These are phyloP conservation scores for Parotocinclus haroldoi DNA, from an alignment of 2,797 vertebrate genomes.

Conservation along the genomic window DNA sequence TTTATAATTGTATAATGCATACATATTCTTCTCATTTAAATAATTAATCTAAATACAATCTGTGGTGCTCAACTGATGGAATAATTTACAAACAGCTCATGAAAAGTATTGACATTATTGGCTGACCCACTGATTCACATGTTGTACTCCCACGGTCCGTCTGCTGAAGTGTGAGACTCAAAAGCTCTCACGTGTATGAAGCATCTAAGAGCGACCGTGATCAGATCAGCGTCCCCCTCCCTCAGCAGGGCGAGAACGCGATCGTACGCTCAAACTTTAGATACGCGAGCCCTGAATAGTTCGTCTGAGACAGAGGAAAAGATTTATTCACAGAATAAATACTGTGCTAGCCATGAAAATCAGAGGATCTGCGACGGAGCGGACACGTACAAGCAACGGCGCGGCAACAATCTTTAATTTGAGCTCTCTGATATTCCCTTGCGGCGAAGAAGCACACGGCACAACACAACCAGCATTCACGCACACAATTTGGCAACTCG, in stretches of 20 bases:
- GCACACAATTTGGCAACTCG: slow-evolving; percentile 8
- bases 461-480: neutral
- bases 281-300: slow-evolving; percentile 13
- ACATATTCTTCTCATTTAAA: slow-evolving; percentile 51
- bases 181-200: slow-evolving; percentile 6
- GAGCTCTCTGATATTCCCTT: slow-evolving; percentile 8
- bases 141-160: slow-evolving; percentile 23
- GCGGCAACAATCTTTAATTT: neutral
- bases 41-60: slow-evolving; percentile 53
- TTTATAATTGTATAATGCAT: slow-evolving; percentile 45
- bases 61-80: slow-evolving; percentile 45
- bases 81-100: slow-evolving; percentile 45
- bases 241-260: neutral
- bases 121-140: slow-evolving; percentile 38
- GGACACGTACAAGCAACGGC: slow-evolving; percentile 1
- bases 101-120: slow-evolving; percentile 31
- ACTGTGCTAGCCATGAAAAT: slow-evolving; percentile 27
- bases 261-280: neutral
- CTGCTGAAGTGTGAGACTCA: slow-evolving; percentile 27
- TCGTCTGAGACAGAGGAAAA: slow-evolving; percentile 22
- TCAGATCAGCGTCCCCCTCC: neutral
- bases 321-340: slow-evolving; percentile 42
- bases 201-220: neutral
- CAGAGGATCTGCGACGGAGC: slow-evolving; percentile 11
- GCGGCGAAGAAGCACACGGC: slow-evolving; percentile 7